phyloP scores from a whole-genome alignment of 2,888 invertebrate species.

The Acrocyrtus sp. region DNA sequence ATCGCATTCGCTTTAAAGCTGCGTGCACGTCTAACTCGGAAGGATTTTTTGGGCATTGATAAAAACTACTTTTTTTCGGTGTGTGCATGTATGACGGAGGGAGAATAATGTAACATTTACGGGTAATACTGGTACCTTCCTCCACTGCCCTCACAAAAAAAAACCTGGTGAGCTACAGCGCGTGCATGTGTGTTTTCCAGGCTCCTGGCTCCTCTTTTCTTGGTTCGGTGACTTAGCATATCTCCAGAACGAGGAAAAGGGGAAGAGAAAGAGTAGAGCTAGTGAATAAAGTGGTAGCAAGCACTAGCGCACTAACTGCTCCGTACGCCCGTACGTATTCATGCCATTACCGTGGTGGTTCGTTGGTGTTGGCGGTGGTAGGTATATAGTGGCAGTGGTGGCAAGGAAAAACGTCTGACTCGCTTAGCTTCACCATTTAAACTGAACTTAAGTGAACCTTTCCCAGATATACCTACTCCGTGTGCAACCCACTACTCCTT shows the following conservation, averaged over 20 bases:
- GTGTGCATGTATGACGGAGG: no score
- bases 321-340: neutral
- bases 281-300: constrained; percentile 2
- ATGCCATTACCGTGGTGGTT: constrained; percentile 14
- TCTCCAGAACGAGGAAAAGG: constrained; percentile 32
- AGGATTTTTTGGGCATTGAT: no score
- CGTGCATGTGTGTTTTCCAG: constrained; percentile 32
- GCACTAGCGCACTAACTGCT: constrained; percentile 7
- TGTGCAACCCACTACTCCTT: no score
- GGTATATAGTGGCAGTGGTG: no score
- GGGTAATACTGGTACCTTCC: no score
- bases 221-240: constrained; percentile 45
- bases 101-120: no score
- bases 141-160: constrained; percentile 18
- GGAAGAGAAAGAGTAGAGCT: constrained; percentile 12
- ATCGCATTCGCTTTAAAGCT: no score
- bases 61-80: no score
- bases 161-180: constrained; percentile 18
- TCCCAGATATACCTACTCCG: no score
- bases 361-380: constrained; percentile 20
- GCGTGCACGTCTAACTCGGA: no score
- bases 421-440: constrained; percentile 37
- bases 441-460: constrained; percentile 26
- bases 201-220: constrained; percentile 47
- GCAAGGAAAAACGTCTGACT: constrained; percentile 30